A percentile compares a stretch with the other conserved stretches of the same genome.
Evolutionary conservation across 2,888 invertebrate genomes (phyloP).

Genomic region (Pyrrhopygopsis socrates): DNA sequence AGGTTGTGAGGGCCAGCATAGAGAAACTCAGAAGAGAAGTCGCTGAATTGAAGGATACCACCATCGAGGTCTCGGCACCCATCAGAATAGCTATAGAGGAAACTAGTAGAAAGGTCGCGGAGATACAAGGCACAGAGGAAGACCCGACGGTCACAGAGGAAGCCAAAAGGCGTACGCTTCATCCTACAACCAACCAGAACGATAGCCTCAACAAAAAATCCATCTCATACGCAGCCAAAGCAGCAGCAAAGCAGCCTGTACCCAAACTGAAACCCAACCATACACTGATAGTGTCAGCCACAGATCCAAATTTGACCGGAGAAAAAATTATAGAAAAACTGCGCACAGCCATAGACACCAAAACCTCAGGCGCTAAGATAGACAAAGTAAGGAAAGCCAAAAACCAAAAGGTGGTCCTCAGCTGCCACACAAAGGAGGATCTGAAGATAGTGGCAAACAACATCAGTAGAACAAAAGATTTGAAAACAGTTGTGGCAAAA

Average conservation of each 20-base stretch:
- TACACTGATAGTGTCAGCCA: conserved; percentile 61
- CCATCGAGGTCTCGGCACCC: neutral
- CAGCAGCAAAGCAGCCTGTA: neutral
- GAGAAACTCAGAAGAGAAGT: too few species aligned
- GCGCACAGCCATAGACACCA: conserved; percentile 19
- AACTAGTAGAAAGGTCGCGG: neutral
- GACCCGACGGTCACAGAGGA: too few species aligned
- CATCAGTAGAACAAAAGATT: too few species aligned
- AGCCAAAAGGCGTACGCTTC: too few species aligned
- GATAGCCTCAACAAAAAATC: too few species aligned
- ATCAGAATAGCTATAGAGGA: neutral
- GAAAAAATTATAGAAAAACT: conserved; percentile 47
- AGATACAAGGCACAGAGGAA: too few species aligned
- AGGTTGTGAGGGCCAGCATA: too few species aligned
- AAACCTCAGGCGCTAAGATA: conserved; percentile 46
- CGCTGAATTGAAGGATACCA: neutral
- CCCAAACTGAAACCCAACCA: conserved; percentile 34
- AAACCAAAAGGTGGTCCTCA: conserved; percentile 59
- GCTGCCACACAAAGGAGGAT: conserved; percentile 40
- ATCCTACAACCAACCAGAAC: too few species aligned
- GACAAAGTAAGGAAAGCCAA: conserved; percentile 58
- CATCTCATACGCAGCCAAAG: too few species aligned
- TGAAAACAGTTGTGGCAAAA: too few species aligned
- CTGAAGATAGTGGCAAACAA: neutral
- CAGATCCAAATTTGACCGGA: neutral